Conservation (phyloP, 2,888 invertebrate species). For the Phyllotreta cruciferae region DNA sequence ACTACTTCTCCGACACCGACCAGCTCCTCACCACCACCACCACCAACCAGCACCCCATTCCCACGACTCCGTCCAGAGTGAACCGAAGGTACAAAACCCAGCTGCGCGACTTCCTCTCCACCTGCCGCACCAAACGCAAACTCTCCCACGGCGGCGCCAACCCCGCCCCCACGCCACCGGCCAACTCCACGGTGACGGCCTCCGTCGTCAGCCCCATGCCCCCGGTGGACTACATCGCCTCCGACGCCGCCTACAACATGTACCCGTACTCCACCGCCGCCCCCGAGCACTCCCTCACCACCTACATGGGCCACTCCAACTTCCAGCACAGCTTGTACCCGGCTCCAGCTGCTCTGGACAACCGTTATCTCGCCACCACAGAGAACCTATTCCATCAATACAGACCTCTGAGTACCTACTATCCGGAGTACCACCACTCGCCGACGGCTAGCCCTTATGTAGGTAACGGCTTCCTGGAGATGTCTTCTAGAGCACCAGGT, state of each 20-base stretch:
- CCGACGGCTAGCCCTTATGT: slow-evolving; percentile 71
- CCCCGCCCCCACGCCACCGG: slow-evolving; percentile 58
- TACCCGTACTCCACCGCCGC: slow-evolving; percentile 79
- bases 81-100: slow-evolving; percentile 94
- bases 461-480: slow-evolving; percentile 84
- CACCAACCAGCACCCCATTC: slow-evolving; percentile 57
- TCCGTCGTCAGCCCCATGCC: slow-evolving; percentile 65
- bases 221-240: slow-evolving; percentile 71
- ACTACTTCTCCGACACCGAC: slow-evolving; percentile 88
- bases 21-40: slow-evolving; percentile 71
- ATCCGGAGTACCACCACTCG: slow-evolving; percentile 78
- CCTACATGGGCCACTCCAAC: slow-evolving; percentile 75
- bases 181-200: slow-evolving; percentile 58
- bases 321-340: slow-evolving; percentile 70
- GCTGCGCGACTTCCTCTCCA: slow-evolving; percentile 89
- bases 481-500: slow-evolving; percentile 68
- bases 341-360: slow-evolving; percentile 62
- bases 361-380: slow-evolving; percentile 74
- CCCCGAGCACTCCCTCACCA: slow-evolving; percentile 66
- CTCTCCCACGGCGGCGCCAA: slow-evolving; percentile 55
- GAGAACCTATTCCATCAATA: slow-evolving; percentile 92
- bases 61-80: slow-evolving; percentile 72
- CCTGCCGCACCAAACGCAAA: slow-evolving; percentile 71
- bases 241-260: slow-evolving; percentile 67
- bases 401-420: slow-evolving; percentile 83